Percentiles rank a stretch among this genome's conserved stretches.
Evolutionary conservation across 2,888 invertebrate genomes (phyloP).

Genomic region (Quadroppia sp.): DNA sequence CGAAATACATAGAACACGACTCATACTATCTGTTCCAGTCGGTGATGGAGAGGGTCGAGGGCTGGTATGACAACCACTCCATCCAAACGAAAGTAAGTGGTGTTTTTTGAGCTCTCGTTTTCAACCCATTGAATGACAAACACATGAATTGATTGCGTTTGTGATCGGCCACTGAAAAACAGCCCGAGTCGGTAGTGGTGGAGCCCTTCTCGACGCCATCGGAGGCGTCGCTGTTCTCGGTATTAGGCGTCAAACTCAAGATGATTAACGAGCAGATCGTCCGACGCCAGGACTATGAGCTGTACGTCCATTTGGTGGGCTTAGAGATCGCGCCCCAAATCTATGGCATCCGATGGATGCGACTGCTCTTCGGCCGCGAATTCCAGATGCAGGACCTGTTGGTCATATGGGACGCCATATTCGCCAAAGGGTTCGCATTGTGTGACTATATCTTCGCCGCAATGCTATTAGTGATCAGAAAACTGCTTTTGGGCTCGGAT

Average conservation of each 20-base stretch:
- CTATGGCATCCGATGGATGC: constrained; percentile 83
- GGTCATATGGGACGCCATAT: constrained; percentile 75
- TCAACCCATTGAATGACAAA: too few species aligned
- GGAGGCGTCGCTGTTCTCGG: constrained; percentile 53
- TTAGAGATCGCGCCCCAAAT: constrained; percentile 76
- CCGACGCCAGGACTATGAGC: constrained; percentile 61
- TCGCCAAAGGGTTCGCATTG: constrained; percentile 63
- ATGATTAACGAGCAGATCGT: constrained; percentile 62
- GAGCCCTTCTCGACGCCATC: constrained; percentile 54
- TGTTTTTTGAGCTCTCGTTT: too few species aligned
- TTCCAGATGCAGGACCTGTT: constrained; percentile 72
- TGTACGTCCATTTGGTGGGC: constrained; percentile 64
- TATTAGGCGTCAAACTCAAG: constrained; percentile 54
- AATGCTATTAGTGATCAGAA: constrained; percentile 68
- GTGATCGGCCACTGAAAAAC: too few species aligned
- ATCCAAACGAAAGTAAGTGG: constrained; percentile 38
- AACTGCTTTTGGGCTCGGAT: constrained; percentile 61
- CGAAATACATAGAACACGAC: constrained; percentile 69
- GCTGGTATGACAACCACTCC: constrained; percentile 53
- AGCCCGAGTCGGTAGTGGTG: constrained; percentile 44
- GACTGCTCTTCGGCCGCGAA: constrained; percentile 76
- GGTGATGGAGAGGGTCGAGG: constrained; percentile 56
- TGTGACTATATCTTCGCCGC: constrained; percentile 70
- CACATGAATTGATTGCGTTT: not conserved
- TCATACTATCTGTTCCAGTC: constrained; percentile 59